A percentile compares a stretch with the other conserved stretches of the same genome.
These are phyloP conservation scores for Cecropterus lyciades DNA, from an alignment of 1,140 invertebrate species.

Conservation along the genomic window DNA sequence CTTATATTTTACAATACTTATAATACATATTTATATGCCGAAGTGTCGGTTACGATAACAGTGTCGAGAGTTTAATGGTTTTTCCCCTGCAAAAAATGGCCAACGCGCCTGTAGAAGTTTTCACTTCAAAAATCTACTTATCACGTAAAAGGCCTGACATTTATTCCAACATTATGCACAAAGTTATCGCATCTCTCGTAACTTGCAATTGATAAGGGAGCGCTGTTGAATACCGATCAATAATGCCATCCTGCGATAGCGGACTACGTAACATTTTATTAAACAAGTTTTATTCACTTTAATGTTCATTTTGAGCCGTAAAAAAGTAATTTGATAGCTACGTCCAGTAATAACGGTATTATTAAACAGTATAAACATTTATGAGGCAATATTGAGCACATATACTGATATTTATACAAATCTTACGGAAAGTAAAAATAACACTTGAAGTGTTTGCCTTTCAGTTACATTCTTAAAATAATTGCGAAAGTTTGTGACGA, in stretches of 20 bases:
- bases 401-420: conserved; percentile 1
- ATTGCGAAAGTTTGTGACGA: no score
- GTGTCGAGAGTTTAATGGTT: no score
- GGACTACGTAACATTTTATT: conserved; percentile 34
- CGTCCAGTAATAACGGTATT: conserved; percentile 19
- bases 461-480: no score
- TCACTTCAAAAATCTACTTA: not conserved
- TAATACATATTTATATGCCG: no score
- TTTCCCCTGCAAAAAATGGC: no score
- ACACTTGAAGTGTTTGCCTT: no score
- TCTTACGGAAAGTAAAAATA: no score
- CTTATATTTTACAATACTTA: no score
- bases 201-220: conserved; percentile 45
- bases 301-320: conserved; percentile 36
- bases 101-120: no score
- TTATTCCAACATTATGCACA: conserved; percentile 15
- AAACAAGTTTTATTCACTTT: conserved; percentile 42
- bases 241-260: conserved; percentile 39
- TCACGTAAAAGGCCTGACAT: not conserved
- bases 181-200: conserved; percentile 39
- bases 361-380: conserved; percentile 33
- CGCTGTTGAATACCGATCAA: conserved; percentile 37
- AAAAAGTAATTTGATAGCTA: conserved; percentile 40
- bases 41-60: no score
- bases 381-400: not conserved